Evolutionary conservation across 2,888 invertebrate genomes (phyloP).

Genomic region (Dusona sp.): DNA sequence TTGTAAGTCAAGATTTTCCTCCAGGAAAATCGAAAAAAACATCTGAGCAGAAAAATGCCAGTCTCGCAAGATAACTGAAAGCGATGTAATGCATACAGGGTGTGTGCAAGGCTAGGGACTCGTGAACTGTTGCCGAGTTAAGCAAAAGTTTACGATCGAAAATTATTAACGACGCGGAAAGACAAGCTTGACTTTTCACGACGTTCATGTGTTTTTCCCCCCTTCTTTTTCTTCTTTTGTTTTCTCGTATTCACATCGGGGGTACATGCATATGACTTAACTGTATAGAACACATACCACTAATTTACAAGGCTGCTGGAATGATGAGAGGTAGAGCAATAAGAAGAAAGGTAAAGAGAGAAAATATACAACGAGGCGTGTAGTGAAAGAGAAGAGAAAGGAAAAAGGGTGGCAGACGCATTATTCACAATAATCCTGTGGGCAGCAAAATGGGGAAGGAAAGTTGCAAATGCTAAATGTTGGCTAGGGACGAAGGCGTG

Average conservation of each 20-base stretch:
- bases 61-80: neutral
- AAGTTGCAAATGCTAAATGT: constrained; percentile 66
- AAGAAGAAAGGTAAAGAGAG: constrained; percentile 37
- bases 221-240: neutral
- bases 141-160: constrained; percentile 59
- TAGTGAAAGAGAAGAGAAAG: constrained; percentile 23
- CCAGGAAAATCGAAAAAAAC: neutral
- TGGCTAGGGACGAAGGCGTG: constrained; percentile 74
- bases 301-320: constrained; percentile 56
- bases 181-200: constrained; percentile 76
- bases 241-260: neutral
- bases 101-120: constrained; percentile 35
- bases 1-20: neutral
- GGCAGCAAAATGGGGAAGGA: constrained; percentile 43
- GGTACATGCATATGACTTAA: neutral
- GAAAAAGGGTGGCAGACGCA: constrained; percentile 71
- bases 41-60: neutral
- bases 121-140: constrained; percentile 51
- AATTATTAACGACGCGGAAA: constrained; percentile 65
- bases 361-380: constrained; percentile 28
- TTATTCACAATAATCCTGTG: constrained; percentile 77
- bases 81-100: constrained; percentile 6
- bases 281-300: constrained; percentile 67
- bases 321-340: constrained; percentile 20
- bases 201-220: constrained; percentile 60